Conservation (phyloP, 2,113 vertebrate species). For the Deroptyus accipitrinus region DNA sequence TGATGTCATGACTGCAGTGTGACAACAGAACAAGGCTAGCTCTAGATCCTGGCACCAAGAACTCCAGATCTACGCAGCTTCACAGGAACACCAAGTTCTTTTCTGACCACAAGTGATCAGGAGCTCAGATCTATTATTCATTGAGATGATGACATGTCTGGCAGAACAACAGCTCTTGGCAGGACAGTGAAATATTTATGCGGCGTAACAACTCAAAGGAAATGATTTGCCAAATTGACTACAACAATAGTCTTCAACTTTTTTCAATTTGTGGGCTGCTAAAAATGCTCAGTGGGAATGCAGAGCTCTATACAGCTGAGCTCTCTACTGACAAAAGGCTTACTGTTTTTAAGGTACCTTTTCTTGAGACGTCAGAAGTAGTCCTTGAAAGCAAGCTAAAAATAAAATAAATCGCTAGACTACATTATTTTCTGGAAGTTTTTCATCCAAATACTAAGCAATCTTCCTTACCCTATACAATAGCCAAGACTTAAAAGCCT, state of each 20-base stretch:
- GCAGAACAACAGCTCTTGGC: conserved; percentile 58
- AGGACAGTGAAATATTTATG: conserved; percentile 55
- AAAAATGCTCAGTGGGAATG: conserved; percentile 13
- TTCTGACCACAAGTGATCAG: not conserved
- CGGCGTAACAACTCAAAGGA: conserved; percentile 35
- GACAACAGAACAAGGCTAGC: not conserved
- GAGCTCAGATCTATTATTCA: conserved; percentile 54
- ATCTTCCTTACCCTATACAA: not conserved
- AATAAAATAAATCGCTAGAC: not conserved
- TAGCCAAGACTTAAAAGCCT: not conserved
- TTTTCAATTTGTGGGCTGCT: conserved; percentile 19
- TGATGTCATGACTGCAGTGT: not conserved
- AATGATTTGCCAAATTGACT: conserved; percentile 40
- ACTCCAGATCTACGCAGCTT: not conserved
- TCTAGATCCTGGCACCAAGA: not conserved
- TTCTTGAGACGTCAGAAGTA: not conserved
- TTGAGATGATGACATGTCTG: conserved; percentile 50
- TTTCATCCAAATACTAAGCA: not conserved
- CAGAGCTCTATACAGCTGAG: not conserved
- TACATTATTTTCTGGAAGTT: not conserved
- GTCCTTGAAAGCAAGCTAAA: not conserved
- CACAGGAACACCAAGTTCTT: not conserved
- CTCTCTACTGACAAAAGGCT: not conserved
- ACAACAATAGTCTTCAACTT: conserved; percentile 40
- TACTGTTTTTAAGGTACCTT: conserved; percentile 33